Evolutionary conservation across 2,113 vertebrate species (phyloP).

Genomic region (Dissostichus mawsoni): DNA sequence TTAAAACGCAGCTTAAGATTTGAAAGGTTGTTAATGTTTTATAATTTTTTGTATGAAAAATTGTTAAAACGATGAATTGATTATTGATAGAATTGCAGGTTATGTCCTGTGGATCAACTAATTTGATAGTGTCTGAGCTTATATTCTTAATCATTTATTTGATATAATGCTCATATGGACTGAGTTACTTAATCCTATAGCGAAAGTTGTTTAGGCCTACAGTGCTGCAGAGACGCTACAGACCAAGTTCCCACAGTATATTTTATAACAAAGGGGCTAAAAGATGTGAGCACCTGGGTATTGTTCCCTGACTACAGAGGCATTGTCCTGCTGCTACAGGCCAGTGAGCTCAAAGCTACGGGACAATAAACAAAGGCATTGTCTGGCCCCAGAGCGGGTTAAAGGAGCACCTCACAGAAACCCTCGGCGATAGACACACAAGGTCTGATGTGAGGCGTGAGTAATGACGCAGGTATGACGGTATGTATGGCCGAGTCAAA

Average conservation of each 20-base stretch:
- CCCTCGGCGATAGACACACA: conserved; percentile 21
- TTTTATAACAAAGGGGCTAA: background rate
- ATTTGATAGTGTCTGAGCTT: background rate
- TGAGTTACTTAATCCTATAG: background rate
- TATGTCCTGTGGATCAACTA: background rate
- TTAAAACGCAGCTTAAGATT: too few species aligned
- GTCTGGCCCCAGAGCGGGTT: conserved; percentile 33
- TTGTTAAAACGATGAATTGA: background rate
- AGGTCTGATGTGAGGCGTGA: conserved; percentile 55
- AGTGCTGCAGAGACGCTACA: conserved; percentile 1
- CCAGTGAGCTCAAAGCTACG: conserved; percentile 32
- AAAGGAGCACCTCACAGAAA: conserved; percentile 35
- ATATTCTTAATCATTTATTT: background rate
- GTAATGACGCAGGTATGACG: conserved; percentile 78
- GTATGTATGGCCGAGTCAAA: conserved; percentile 57
- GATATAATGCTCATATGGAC: background rate
- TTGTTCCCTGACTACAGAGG: conserved; percentile 32
- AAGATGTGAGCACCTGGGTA: conserved; percentile 17
- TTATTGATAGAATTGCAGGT: background rate
- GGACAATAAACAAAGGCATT: conserved; percentile 57
- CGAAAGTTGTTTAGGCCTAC: background rate
- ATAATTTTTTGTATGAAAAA: background rate
- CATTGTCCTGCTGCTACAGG: conserved; percentile 41
- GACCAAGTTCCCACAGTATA: background rate
- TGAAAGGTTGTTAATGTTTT: background rate